Base-by-base conservation (phyloP, 2,113 vertebrate genomes). In the Petrocephalus microphthalmus region DNA sequence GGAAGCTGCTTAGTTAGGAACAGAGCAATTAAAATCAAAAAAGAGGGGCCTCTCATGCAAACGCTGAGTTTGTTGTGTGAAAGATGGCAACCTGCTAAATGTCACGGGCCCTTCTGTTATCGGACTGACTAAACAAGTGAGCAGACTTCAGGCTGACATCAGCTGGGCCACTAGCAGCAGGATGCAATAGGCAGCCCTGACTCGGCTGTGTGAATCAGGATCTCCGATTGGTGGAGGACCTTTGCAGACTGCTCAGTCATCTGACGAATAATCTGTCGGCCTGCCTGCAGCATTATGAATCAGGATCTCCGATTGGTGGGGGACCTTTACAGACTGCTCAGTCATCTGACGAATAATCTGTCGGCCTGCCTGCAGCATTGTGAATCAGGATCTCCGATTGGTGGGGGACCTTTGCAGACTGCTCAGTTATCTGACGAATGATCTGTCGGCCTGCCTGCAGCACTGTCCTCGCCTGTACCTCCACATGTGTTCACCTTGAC, bases 81-180 rank as follows among this genome's bases (percentile, higher is more conserved):
- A 94, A 91, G 94, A 95, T 91, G 88, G 92, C 91, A 94, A 95
- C 94, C 94, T 94, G 94, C 92, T 95, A 95, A 95, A 95, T 95
- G 94, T 95, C 95, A 95, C 89, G 37, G 88, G 92, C 92, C 94
- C 93, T 94, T 95, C 94, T 95, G 94, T 93, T 93, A 92, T 88
- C 89, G 89, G 89, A 90, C 92, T 93, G 92, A 94, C 92, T 94
- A 92, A 93, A 92, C 81, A 84, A n/a, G 52, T 11, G 29, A 54
- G 64, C 15, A 29, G 29, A 49, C 22, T 20, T 54, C 86, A 71
- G 64, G 45, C 86, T 71, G 60, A 71, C 54, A 87, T 67, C 60
- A 71, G 47, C 25, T 29, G 17, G 37, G 17, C 5, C 37, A 25
- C 13, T n/a, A 15, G 64, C 54, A 71, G 11, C 86, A 74, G 64